Evolutionary conservation across 2,888 invertebrate species (phyloP), one percentile per base, ranked within the genome.

Genomic region (Hipparchia sbordonii): DNA sequence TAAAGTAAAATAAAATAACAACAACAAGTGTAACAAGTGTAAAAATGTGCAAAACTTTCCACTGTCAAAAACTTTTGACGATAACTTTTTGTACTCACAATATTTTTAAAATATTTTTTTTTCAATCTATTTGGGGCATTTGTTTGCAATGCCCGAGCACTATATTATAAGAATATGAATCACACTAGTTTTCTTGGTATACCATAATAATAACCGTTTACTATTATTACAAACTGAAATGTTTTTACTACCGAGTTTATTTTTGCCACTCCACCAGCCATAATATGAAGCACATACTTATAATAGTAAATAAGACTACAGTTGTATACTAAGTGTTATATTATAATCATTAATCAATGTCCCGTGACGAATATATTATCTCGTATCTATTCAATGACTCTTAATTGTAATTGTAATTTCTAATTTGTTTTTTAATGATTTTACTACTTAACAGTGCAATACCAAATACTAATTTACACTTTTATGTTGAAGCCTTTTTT

Each of bases 241-340:
- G 8, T 65, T 70, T 74, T 57, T 56, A 52, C 9, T 39, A 72
- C 71, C 63, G 70, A 71, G 59, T 68, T 63, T 45, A 12, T 59
- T 48, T 62, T 33, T 48, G 57, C 10, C 63, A 13, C 67, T 54
- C 66, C 10, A 23, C 10, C 63, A 23, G 6, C 8, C 63, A 63
- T 52, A 46, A 48, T 33, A 66, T 51, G 56, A 52, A 63, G 23
- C 60, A 33, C 45, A 39, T 68, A 72, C 23, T 23, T 23, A 68
- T 60, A 10, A 60, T 75, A 75, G 73, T 73, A 68, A 75, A 72
- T 92, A 92, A 92, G 92, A 87, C 91, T 92, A 92, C 90, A 91
- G 90, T 92, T 87, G 87, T 89, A 85, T 88, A 87, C 80, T 85
- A 90, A 89, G 91, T 92, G 90, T 85, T 86, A 88, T 90, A 91